These are phyloP conservation scores for Eupristina koningsbergeri DNA, from an alignment of 1,140 invertebrate species.

Conservation along the genomic window DNA sequence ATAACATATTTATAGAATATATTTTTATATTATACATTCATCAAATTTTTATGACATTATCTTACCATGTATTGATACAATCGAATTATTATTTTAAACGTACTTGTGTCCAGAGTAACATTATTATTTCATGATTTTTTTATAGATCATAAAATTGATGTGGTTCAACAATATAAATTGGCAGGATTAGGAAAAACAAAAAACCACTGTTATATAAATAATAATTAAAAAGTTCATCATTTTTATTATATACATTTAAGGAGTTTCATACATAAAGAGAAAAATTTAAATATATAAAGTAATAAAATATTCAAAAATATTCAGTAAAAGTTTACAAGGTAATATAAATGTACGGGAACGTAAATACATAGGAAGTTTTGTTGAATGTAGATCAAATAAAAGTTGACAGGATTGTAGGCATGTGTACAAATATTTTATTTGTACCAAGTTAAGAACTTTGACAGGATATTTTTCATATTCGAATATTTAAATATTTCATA, in stretches of 20 bases:
- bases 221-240: background rate
- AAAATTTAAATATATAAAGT: background rate
- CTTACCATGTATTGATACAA: background rate
- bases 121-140: background rate
- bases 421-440: background rate
- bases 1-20: background rate
- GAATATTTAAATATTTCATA: slow-evolving; percentile 2
- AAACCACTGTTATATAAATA: background rate
- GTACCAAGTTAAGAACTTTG: background rate
- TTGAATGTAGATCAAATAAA: slow-evolving; percentile 1
- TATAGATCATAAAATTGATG: background rate
- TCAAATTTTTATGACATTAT: background rate
- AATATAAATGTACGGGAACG: background rate
- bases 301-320: background rate
- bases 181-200: background rate
- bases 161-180: background rate
- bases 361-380: background rate
- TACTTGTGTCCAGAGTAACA: background rate
- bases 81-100: background rate
- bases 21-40: background rate
- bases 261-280: background rate
- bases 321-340: background rate
- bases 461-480: background rate
- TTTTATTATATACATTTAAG: background rate
- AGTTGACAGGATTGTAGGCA: background rate